Base-by-base conservation (phyloP, 2,797 vertebrate species). In the Argyrosomus regius region DNA sequence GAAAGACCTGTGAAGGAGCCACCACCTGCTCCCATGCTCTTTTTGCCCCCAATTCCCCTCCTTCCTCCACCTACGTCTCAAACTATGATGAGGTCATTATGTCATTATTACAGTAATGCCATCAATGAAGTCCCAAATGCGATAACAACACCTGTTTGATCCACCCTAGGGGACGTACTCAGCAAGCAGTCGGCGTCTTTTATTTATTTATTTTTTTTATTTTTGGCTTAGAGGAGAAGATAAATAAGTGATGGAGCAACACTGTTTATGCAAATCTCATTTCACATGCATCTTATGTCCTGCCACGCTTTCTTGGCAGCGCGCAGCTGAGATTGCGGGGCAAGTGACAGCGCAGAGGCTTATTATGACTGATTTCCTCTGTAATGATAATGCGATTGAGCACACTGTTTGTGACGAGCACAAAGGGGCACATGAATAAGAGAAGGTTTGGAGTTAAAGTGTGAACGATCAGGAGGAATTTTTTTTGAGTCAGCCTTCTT, bases 211-310 rank as follows among this genome's bases (percentile, higher is more conserved):
- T 67, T 74, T 75, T 18, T 22, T 60, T 20, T 50, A 22, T 52
- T 76, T 56, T 63, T 41, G 41, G 78, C 84, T 50, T 57, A 39
- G 58, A 58, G 73, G 54, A 71, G 72, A 70, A 87, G 91, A 92
- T 88, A 88, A 91, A 94, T 90, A 90, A 91, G 78, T 88, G 86
- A 89, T 84, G 61, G 84, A 90, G 83, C 86, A 82, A 88, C 81
- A 82, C 86, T 92, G 83, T 88, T 94, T 90, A 93, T 90, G 92
- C 88, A 93, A 95, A 95, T 94, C 91, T 89, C 81, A 87, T 95
- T 93, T 93, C 87, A 83, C 89, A 88, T 86, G 87, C 84, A 43
- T 94, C 91, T 92, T 86, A 87, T 63, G 86, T 85, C 87, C 89
- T 72, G 87, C 79, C 85, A 88, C 67, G 73, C 87, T 90, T 61